These are phyloP conservation scores for Drosophila pseudoobscura DNA, from an alignment of 1,140 invertebrate species.

Conservation along the genomic window DNA sequence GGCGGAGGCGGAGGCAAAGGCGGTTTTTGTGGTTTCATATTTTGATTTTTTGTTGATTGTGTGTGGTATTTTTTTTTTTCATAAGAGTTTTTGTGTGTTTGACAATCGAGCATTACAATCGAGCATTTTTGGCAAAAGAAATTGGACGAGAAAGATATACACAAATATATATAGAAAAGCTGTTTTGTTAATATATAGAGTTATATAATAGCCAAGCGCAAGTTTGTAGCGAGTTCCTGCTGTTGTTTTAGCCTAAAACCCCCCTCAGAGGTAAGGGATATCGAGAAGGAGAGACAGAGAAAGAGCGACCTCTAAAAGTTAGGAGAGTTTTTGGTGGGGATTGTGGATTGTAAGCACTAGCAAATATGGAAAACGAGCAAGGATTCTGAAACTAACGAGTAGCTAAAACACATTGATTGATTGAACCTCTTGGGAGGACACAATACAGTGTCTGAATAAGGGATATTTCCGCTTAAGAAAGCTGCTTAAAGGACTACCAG, in stretches of 20 bases:
- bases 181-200: constrained; percentile 14
- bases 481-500: too few species aligned
- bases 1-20: constrained; percentile 4
- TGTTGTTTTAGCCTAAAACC: not conserved
- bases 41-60: constrained; percentile 3
- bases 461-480: too few species aligned
- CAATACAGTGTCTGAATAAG: too few species aligned
- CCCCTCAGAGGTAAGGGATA: too few species aligned
- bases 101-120: constrained; percentile 23
- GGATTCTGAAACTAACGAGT: too few species aligned
- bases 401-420: too few species aligned
- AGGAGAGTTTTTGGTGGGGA: not conserved
- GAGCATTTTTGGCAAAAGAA: constrained; percentile 19
- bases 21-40: constrained; percentile 2
- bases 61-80: constrained; percentile 20
- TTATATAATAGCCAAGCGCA: constrained; percentile 44
- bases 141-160: constrained; percentile 58
- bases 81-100: not conserved
- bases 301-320: constrained; percentile 6
- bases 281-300: not conserved
- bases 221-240: constrained; percentile 17
- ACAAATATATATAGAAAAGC: constrained; percentile 48
- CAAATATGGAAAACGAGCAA: too few species aligned
- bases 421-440: too few species aligned
- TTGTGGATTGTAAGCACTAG: not conserved